Evolutionary conservation across 2,888 invertebrate species (phyloP).

Genomic region (Drosophila greeni): DNA sequence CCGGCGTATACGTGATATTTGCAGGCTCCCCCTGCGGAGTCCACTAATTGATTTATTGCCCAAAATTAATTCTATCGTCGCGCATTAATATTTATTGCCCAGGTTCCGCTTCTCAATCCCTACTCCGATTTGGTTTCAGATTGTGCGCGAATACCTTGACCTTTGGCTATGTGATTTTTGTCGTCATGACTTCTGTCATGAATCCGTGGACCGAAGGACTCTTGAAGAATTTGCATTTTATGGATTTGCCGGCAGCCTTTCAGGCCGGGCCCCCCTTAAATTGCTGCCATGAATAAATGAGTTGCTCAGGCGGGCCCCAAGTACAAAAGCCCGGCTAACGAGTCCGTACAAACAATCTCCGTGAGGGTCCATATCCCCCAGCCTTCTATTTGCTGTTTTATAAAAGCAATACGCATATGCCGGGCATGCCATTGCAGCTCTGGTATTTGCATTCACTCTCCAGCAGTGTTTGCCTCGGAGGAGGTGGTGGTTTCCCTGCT

Average conservation of each 20-base stretch:
- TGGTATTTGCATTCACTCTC: slow-evolving; percentile 68
- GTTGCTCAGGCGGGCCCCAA: slow-evolving; percentile 26
- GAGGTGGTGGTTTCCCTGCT: slow-evolving; percentile 9
- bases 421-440: slow-evolving; percentile 40
- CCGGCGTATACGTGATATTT: slow-evolving; percentile 48
- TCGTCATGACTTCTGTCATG: slow-evolving; percentile 24
- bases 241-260: slow-evolving; percentile 35
- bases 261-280: slow-evolving; percentile 26
- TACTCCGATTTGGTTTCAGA: background rate
- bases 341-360: slow-evolving; percentile 44
- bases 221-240: slow-evolving; percentile 34
- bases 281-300: slow-evolving; percentile 46
- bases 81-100: slow-evolving; percentile 37
- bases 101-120: background rate
- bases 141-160: slow-evolving; percentile 33
- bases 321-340: slow-evolving; percentile 43
- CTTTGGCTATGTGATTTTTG: slow-evolving; percentile 33
- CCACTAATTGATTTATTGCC: slow-evolving; percentile 59
- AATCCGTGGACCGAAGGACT: slow-evolving; percentile 3
- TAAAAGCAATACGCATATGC: slow-evolving; percentile 67
- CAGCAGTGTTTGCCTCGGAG: slow-evolving; percentile 51
- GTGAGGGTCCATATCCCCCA: slow-evolving; percentile 12
- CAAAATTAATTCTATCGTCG: slow-evolving; percentile 50
- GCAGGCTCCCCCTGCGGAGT: slow-evolving; percentile 33
- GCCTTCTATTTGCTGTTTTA: slow-evolving; percentile 59